Conservation (phyloP, 1,140 invertebrate genomes). For the Scaptomyza hsui region DNA sequence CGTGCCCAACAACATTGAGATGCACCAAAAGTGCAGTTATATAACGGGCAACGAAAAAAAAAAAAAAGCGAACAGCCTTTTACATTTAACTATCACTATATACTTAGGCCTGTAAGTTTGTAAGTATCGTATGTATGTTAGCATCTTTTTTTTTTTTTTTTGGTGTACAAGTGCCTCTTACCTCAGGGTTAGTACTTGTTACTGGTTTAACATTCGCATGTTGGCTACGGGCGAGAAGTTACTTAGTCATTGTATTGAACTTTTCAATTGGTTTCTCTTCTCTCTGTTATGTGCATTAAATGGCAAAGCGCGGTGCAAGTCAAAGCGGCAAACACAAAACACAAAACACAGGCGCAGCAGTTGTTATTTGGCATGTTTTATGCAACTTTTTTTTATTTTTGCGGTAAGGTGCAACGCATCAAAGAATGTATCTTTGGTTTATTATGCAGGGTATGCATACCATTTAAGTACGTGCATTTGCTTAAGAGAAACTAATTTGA, state of each 20-base stretch:
- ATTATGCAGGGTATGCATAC: background rate
- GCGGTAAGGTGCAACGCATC: conserved; percentile 38
- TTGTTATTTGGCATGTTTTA: conserved; percentile 15
- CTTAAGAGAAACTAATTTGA: background rate
- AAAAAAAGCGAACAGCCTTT: conserved; percentile 54
- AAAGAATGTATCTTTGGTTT: conserved; percentile 19
- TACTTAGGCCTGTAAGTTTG: conserved; percentile 14
- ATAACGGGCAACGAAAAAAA: conserved; percentile 48
- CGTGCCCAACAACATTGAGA: conserved; percentile 48
- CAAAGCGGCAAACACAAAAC: background rate
- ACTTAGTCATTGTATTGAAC: conserved; percentile 26
- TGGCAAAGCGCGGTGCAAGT: conserved; percentile 7
- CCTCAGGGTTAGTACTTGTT: conserved; percentile 43
- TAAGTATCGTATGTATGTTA: conserved; percentile 10
- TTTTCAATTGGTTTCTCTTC: conserved; percentile 23
- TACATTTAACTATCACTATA: conserved; percentile 53
- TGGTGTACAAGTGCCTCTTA: conserved; percentile 18
- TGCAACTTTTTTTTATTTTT: conserved; percentile 20
- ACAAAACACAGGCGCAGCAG: conserved; percentile 1
- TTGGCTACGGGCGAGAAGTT: conserved; percentile 18
- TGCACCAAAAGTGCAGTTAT: conserved; percentile 67
- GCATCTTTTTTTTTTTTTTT: conserved; percentile 4
- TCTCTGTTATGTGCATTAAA: conserved; percentile 5
- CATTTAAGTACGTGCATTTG: background rate
- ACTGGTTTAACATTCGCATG: conserved; percentile 5